phyloP scores from a whole-genome alignment of 2,113 vertebrate species.

The Alligator mississippiensis region DNA sequence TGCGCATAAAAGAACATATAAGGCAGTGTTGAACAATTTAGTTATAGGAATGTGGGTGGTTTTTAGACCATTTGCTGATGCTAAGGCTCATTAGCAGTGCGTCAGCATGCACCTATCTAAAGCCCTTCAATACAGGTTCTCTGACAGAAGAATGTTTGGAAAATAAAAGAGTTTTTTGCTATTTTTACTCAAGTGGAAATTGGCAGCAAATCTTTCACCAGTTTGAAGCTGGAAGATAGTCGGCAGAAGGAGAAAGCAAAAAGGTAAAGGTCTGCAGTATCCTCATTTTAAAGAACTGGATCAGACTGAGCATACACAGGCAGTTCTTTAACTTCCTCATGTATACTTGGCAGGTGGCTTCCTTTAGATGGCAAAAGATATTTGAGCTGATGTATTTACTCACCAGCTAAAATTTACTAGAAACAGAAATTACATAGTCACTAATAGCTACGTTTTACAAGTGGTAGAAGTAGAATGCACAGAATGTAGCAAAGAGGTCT shows the following conservation, averaged over 20 bases:
- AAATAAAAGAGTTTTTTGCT: background rate
- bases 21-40: too few relatives aligned
- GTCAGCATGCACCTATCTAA: background rate
- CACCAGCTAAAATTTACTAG: background rate
- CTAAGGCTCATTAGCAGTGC: background rate
- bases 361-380: background rate
- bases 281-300: background rate
- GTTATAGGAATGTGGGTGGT: background rate
- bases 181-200: background rate
- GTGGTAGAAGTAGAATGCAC: background rate
- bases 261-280: background rate
- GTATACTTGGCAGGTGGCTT: background rate
- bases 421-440: background rate
- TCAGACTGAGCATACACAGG: rapidly evolving
- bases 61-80: background rate
- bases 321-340: background rate
- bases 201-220: background rate
- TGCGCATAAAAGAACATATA: background rate
- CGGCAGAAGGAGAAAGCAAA: background rate
- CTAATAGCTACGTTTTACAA: background rate
- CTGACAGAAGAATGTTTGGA: background rate
- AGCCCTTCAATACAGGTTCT: background rate
- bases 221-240: background rate
- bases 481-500: background rate
- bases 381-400: rapidly evolving